Evolutionary conservation across 2,888 invertebrate species (phyloP).

Genomic region (Polyploca ridens): DNA sequence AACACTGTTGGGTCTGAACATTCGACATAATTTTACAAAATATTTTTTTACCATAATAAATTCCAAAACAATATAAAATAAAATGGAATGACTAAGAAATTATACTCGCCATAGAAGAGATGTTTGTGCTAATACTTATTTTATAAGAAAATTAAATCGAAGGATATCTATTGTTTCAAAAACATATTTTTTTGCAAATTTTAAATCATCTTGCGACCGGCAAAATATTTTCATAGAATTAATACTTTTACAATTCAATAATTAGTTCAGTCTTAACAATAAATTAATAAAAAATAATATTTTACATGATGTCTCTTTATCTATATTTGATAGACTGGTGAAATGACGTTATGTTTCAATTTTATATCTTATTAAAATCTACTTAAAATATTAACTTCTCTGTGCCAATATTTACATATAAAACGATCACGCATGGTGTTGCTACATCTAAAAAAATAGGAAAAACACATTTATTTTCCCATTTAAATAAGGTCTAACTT

Average conservation of each 20-base stretch:
- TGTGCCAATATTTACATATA: conserved; percentile 25
- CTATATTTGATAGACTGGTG: conserved; percentile 10
- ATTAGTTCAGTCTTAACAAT: conserved; percentile 75
- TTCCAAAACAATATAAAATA: conserved; percentile 23
- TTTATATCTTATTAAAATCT: conserved; percentile 15
- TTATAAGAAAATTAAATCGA: conserved; percentile 29
- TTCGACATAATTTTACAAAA: no score
- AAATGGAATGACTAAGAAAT: conserved; percentile 61
- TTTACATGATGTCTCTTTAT: conserved; percentile 30
- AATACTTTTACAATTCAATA: conserved; percentile 46
- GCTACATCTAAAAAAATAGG: conserved; percentile 20
- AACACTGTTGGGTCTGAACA: no score
- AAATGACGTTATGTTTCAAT: conserved; percentile 11
- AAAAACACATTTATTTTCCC: not conserved
- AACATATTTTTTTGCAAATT: conserved; percentile 33
- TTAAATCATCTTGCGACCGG: conserved; percentile 25
- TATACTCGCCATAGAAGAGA: conserved; percentile 41
- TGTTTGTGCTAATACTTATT: conserved; percentile 46
- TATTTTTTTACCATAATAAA: conserved; percentile 31
- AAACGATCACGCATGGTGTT: conserved; percentile 13
- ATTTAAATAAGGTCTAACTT: not conserved
- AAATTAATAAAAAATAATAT: conserved; percentile 54
- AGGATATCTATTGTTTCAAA: conserved; percentile 26
- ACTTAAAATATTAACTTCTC: conserved; percentile 19
- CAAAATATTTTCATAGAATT: conserved; percentile 29